Conservation (phyloP, 2,113 vertebrate genomes). For the Collichthys lucidus region DNA sequence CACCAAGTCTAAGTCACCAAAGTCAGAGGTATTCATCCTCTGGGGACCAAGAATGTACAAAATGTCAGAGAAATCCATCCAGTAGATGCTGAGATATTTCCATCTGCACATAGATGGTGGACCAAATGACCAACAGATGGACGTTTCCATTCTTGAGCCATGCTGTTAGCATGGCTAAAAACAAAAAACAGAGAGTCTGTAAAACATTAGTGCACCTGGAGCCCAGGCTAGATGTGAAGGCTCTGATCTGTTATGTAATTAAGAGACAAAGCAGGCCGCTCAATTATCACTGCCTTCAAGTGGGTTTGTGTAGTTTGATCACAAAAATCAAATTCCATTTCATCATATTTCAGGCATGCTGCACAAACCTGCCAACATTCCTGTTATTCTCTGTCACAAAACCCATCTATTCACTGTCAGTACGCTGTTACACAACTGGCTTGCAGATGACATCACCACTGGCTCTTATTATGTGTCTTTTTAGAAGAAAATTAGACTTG, state of each 20-base stretch:
- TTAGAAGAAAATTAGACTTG: slow-evolving; percentile 48
- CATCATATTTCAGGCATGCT: neutral
- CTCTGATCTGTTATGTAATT: slow-evolving; percentile 14
- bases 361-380: slow-evolving; percentile 16
- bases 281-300: neutral
- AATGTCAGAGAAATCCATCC: neutral
- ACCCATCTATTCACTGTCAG: slow-evolving; percentile 10
- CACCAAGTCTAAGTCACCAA: neutral
- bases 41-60: neutral
- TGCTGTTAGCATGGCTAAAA: neutral
- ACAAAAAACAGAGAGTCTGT: neutral
- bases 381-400: slow-evolving; percentile 14
- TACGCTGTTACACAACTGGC: slow-evolving; percentile 36
- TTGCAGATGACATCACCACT: slow-evolving; percentile 55
- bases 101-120: neutral
- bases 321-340: neutral
- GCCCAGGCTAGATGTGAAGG: neutral
- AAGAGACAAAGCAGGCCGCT: neutral
- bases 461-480: slow-evolving; percentile 32
- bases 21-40: neutral
- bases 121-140: neutral
- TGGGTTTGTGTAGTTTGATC: neutral
- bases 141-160: neutral
- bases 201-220: neutral
- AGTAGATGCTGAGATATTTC: neutral